Percentiles rank a stretch among this genome's conserved stretches.
Evolutionary conservation across 2,888 invertebrate species (phyloP).

Genomic region (Hirtodrosophila confusa): DNA sequence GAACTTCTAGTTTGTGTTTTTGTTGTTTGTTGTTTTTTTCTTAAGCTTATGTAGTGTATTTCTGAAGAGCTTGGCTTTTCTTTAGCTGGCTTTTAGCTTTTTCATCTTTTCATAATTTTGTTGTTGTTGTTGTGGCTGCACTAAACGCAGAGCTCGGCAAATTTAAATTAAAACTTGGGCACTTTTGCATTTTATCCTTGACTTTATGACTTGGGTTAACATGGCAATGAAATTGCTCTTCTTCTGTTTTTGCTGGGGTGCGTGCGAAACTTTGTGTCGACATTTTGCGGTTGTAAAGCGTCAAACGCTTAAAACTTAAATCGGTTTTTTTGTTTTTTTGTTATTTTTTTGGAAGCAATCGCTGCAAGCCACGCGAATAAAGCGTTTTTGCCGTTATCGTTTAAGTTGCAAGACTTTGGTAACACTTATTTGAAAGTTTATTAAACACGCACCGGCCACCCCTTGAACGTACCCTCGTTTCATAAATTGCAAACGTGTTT

Average conservation of each 20-base stretch:
- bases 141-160: conserved; percentile 50
- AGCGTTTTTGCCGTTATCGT: conserved; percentile 53
- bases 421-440: conserved; percentile 16
- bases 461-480: conserved; percentile 4
- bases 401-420: conserved; percentile 44
- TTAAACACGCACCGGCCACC: conserved; percentile 7
- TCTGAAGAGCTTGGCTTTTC: conserved; percentile 11
- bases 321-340: conserved; percentile 45
- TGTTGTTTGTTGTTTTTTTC: too few relatives aligned
- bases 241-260: conserved; percentile 30
- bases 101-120: conserved; percentile 1
- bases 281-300: conserved; percentile 78
- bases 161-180: conserved; percentile 78
- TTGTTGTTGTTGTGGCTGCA: conserved; percentile 14
- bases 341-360: conserved; percentile 14
- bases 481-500: conserved; percentile 30
- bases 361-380: conserved; percentile 30
- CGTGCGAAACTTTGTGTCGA: conserved; percentile 71
- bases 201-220: conserved; percentile 72
- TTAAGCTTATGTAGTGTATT: neutral
- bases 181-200: conserved; percentile 74
- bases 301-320: conserved; percentile 79
- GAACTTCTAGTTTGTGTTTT: neutral
- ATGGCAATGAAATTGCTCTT: conserved; percentile 61
- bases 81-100: conserved; percentile 26